Evolutionary conservation across 1,140 invertebrate species (phyloP).

Genomic region (Atta cephalotes): DNA sequence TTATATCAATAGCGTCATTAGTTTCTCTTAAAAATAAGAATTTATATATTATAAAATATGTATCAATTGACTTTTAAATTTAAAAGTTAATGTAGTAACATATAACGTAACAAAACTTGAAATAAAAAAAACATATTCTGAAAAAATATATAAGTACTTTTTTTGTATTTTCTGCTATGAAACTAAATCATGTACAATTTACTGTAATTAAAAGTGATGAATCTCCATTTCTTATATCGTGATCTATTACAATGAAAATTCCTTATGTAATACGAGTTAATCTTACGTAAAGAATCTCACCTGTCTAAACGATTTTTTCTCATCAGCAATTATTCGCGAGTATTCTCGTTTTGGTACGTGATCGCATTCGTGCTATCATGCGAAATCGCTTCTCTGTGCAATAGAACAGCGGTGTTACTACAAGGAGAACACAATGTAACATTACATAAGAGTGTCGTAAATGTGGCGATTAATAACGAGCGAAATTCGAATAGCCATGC

Average conservation of each 20-base stretch:
- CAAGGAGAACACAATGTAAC: constrained; percentile 29
- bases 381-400: constrained; percentile 13
- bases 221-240: neutral
- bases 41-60: neutral
- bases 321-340: constrained; percentile 22
- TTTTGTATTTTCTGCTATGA: neutral
- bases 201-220: constrained; percentile 1
- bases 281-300: constrained; percentile 16
- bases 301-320: constrained; percentile 47
- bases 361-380: constrained; percentile 10
- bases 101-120: neutral
- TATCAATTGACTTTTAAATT: neutral
- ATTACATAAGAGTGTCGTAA: constrained; percentile 20
- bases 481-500: constrained; percentile 27
- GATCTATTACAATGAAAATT: constrained; percentile 30
- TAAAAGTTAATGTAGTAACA: neutral
- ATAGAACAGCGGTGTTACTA: constrained; percentile 2
- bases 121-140: neutral
- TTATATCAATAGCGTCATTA: neutral
- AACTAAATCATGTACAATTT: neutral
- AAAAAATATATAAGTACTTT: neutral
- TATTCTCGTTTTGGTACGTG: constrained; percentile 34
- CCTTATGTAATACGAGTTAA: neutral
- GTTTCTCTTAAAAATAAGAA: neutral
- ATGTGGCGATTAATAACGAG: constrained; percentile 22